These are phyloP conservation scores for Daubentonia madagascariensis DNA, from an alignment of 2,113 vertebrate genomes.

Conservation along the genomic window DNA sequence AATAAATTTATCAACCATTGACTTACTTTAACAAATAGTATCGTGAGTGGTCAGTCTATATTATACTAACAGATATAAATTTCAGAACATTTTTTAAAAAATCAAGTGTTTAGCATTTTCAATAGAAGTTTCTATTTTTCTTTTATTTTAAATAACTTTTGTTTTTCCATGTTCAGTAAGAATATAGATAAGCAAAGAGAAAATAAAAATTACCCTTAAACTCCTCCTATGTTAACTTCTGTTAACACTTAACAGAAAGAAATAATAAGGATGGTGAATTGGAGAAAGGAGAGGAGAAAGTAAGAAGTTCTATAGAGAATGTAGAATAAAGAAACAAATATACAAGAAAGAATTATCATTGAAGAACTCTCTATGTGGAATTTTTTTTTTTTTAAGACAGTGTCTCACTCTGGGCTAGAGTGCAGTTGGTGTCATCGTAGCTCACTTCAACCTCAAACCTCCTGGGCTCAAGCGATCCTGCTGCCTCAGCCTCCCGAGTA, in stretches of 20 bases:
- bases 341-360: slow-evolving; percentile 1
- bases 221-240: not conserved
- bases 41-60: not conserved
- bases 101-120: slow-evolving; percentile 30
- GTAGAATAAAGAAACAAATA: not conserved
- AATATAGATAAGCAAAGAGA: not conserved
- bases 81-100: not conserved
- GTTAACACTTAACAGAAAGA: slow-evolving; percentile 18
- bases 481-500: too few relatives aligned
- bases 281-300: not conserved
- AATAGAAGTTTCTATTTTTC: not conserved
- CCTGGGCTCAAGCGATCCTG: too few relatives aligned
- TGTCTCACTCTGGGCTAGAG: too few relatives aligned
- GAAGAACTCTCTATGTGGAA: not conserved
- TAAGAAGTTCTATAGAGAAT: not conserved
- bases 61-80: not conserved
- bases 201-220: not conserved
- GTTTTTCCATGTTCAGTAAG: not conserved
- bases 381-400: too few relatives aligned
- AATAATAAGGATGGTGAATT: not conserved
- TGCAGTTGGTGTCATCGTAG: too few relatives aligned
- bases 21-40: slow-evolving; percentile 19
- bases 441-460: too few relatives aligned
- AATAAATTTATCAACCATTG: slow-evolving; percentile 22
- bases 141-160: slow-evolving; percentile 33